Conservation (phyloP, 1,140 invertebrate genomes). For the Pachyrhynchus sulphureomaculatus region DNA sequence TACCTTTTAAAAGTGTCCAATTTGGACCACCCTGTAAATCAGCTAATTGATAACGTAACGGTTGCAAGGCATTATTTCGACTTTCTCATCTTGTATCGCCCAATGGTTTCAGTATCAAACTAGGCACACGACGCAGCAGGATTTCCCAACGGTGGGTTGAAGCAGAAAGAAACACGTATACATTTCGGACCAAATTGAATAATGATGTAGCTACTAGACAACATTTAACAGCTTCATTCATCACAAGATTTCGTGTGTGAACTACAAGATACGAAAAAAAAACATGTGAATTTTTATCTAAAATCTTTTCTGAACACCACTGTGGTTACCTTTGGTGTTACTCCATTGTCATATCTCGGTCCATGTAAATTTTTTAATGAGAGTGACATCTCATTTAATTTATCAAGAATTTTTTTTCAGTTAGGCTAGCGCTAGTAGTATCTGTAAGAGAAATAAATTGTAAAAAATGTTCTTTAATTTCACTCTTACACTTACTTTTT, state of each 20-base stretch:
- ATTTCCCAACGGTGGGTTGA: slow-evolving; percentile 10
- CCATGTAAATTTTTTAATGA: slow-evolving; percentile 39
- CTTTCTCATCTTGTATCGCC: slow-evolving; percentile 31
- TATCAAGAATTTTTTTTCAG: slow-evolving; percentile 15
- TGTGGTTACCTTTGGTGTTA: slow-evolving; percentile 45
- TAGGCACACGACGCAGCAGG: slow-evolving; percentile 9
- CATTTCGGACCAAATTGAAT: slow-evolving; percentile 30
- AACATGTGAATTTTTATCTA: slow-evolving; percentile 29
- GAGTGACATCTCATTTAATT: background rate
- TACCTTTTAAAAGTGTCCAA: no score
- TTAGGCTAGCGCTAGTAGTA: slow-evolving; percentile 15
- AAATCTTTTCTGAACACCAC: slow-evolving; percentile 37
- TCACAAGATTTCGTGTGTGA: slow-evolving; percentile 37
- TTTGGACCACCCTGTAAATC: no score
- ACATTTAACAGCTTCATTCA: slow-evolving; percentile 32
- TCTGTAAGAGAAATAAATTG: slow-evolving; percentile 22
- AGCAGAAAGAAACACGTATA: no score
- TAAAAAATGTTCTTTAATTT: slow-evolving; percentile 34
- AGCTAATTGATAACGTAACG: no score
- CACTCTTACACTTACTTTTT: slow-evolving; percentile 4
- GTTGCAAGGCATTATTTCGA: no score
- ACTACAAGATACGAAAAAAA: slow-evolving; percentile 38
- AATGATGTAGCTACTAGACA: slow-evolving; percentile 16
- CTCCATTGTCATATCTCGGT: slow-evolving; percentile 49
- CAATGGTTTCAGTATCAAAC: slow-evolving; percentile 33